Evolutionary conservation across 2,797 vertebrate genomes (phyloP).

Genomic region (Chaetophractus vellerosus): DNA sequence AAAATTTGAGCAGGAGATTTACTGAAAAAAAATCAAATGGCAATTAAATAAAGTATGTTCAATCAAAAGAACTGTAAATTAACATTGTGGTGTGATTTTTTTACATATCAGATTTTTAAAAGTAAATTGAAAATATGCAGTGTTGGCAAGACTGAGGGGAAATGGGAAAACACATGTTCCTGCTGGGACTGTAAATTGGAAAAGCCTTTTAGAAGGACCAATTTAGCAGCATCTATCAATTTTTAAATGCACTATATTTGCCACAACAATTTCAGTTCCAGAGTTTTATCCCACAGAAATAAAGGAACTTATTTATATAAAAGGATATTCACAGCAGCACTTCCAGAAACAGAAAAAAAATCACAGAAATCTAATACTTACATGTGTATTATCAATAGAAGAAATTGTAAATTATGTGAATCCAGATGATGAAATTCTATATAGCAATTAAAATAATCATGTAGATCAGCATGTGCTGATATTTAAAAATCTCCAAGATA

Average conservation of each 20-base stretch:
- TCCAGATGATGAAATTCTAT: neutral
- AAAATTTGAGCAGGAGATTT: constrained; percentile 19
- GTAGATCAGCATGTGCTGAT: neutral
- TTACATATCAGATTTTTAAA: neutral
- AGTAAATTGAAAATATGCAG: neutral
- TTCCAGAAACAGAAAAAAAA: constrained; percentile 14
- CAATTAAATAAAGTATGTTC: neutral
- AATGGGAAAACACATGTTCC: neutral
- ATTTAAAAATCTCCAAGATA: neutral
- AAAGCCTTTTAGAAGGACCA: neutral
- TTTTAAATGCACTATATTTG: constrained; percentile 26
- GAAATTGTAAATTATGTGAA: constrained; percentile 33
- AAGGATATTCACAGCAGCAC: neutral
- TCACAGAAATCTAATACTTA: neutral
- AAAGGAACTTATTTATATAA: constrained; percentile 29
- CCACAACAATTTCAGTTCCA: neutral
- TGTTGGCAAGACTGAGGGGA: neutral
- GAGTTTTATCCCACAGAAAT: neutral
- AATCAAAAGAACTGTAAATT: neutral
- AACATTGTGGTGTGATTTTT: constrained; percentile 9
- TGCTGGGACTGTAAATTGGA: neutral
- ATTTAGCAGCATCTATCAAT: neutral
- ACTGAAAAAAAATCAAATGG: constrained; percentile 5
- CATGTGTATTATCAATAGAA: neutral
- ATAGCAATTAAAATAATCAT: constrained; percentile 1